phyloP scores from a whole-genome alignment of 1,140 invertebrate genomes.

The Holotrichia oblita region DNA sequence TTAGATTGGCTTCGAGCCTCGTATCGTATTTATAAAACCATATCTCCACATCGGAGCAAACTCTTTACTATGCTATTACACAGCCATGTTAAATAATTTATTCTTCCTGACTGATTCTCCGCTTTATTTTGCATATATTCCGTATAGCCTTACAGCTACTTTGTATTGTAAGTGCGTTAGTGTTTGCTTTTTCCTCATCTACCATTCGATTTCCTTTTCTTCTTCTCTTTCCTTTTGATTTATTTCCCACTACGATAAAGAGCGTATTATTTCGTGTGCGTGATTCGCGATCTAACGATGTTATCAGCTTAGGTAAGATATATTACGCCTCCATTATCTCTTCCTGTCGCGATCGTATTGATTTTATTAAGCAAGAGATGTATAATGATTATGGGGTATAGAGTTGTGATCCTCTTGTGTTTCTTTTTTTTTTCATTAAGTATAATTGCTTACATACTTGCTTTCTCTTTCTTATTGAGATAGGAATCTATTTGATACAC shows the following conservation, averaged over 20 bases:
- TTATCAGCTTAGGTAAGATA: slow-evolving; percentile 35
- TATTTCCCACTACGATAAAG: slow-evolving; percentile 25
- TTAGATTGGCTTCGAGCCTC: too few species aligned
- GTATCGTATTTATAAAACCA: too few species aligned
- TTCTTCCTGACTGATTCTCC: neutral
- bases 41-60: too few species aligned
- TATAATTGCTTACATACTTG: neutral
- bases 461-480: too few species aligned
- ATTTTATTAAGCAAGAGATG: slow-evolving; percentile 22
- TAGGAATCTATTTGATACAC: too few species aligned
- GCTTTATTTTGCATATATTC: slow-evolving; percentile 14
- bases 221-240: slow-evolving; percentile 27
- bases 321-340: slow-evolving; percentile 31
- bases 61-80: neutral
- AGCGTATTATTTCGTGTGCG: slow-evolving; percentile 34
- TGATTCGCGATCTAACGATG: slow-evolving; percentile 33
- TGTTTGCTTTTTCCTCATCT: slow-evolving; percentile 28
- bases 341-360: slow-evolving; percentile 23
- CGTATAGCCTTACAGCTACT: neutral
- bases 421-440: slow-evolving; percentile 10
- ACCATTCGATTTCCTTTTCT: slow-evolving; percentile 29
- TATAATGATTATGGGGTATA: neutral
- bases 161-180: slow-evolving; percentile 25
- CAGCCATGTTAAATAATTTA: neutral
- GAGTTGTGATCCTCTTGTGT: neutral